Base-by-base conservation (phyloP, 2,113 vertebrate species). In the Lasiurus borealis region DNA sequence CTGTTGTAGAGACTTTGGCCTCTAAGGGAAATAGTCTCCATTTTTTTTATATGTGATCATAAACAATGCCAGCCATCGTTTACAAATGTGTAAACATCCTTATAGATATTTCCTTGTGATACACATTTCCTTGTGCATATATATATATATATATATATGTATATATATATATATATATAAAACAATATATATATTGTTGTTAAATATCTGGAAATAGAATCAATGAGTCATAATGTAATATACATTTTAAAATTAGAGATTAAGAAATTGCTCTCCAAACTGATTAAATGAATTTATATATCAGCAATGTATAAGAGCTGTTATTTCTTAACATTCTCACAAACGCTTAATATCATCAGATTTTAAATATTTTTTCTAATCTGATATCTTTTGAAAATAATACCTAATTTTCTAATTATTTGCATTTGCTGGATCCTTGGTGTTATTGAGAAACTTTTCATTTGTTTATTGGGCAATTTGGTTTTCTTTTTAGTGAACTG, bases 401-500 rank as follows among this genome's bases (percentile, higher is more conserved):
- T 52, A 25, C 48, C 48, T 92, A 29, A 66, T 85, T 93, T 91
- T 94, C 62, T 0, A 71, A 86, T 59, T 93, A n/a, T 66, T 95
- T 90, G 19, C n/a, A 68, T 77, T 68, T 81, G 14, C 50, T 64
- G 40, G 36, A 59, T 92, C 92, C 40, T 46, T 90, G 76, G 52
- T 86, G 52, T 94, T 27, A 59, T 31, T 82, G 57, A 81, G 9
- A 52, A 25, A 82, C 48, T 85, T 95, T 86, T 95, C 31, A 59
- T 87, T 84, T 93, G 50, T 73, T 71, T 88, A 50, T n/a, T 85
- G 73, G 23, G 25, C 34, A 64, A 54, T 94, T 96, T 6, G 6
- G 14, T 76, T 90, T 82, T 78, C 44, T 77, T 84, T 23, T 84
- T n/a, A 87, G 44, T 91, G 44, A 91, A 27, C 91, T 95, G n/a